Evolutionary conservation across 2,888 invertebrate genomes (phyloP).

Genomic region (Nasonia oneida): DNA sequence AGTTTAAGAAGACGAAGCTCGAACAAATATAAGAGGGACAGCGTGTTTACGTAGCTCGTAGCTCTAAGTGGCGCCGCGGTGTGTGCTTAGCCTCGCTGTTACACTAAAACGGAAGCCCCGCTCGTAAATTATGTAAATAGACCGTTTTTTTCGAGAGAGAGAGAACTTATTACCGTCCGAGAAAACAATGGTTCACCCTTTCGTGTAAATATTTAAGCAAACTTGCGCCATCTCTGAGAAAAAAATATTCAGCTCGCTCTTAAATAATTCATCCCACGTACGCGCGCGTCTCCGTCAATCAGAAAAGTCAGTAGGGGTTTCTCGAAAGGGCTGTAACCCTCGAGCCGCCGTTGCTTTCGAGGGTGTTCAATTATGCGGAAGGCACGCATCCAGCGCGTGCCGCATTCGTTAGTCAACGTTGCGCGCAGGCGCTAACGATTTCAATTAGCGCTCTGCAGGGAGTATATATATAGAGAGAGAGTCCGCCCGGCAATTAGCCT

Average conservation of each 20-base stretch:
- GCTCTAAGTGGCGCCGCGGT: slow-evolving; percentile 16
- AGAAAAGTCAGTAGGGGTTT: not conserved
- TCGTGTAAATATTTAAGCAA: not conserved
- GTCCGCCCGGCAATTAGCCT: not conserved
- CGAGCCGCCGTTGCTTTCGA: not conserved
- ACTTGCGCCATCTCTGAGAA: not conserved
- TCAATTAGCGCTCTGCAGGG: slow-evolving; percentile 40
- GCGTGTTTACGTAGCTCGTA: slow-evolving; percentile 26
- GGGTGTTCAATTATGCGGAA: slow-evolving; percentile 52
- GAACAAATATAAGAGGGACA: slow-evolving; percentile 3
- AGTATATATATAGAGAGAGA: not conserved
- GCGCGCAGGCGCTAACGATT: slow-evolving; percentile 38
- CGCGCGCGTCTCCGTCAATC: not conserved
- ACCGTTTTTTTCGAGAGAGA: not conserved
- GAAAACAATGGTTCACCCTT: not conserved
- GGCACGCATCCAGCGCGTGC: slow-evolving; percentile 36
- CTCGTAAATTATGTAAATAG: slow-evolving; percentile 43
- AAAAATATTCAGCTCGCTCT: not conserved
- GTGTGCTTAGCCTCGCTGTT: not conserved
- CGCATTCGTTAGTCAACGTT: not conserved
- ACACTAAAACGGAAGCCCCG: slow-evolving; percentile 27
- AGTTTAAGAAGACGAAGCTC: not conserved
- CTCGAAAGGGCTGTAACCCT: not conserved
- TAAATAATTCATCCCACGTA: not conserved
- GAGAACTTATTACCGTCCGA: not conserved